Conservation (phyloP, 2,113 vertebrate genomes). For the Cyanoramphus novaezelandiae region DNA sequence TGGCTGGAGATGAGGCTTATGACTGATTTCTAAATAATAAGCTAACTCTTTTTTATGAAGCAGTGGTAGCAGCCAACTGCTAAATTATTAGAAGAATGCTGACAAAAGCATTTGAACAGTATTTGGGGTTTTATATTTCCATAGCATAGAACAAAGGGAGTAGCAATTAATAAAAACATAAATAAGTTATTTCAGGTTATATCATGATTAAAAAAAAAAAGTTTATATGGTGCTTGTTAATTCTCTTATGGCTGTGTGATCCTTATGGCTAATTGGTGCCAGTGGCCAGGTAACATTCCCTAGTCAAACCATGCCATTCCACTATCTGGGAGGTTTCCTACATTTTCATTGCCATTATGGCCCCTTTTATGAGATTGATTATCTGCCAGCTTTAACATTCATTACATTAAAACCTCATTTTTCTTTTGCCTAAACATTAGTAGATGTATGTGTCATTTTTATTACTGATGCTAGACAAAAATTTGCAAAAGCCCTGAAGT, state of each 20-base stretch:
- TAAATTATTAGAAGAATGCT: neutral
- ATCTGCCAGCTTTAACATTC: neutral
- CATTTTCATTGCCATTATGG: neutral
- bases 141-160: neutral
- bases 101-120: neutral
- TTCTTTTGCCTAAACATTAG: neutral
- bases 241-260: neutral
- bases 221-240: neutral
- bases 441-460: neutral
- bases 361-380: neutral
- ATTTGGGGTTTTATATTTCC: neutral
- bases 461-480: neutral
- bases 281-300: neutral
- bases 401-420: neutral
- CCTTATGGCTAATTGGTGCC: neutral
- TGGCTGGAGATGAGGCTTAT: neutral
- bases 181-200: neutral
- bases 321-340: neutral
- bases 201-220: neutral
- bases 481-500: neutral
- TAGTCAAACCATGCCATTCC: neutral
- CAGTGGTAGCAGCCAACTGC: neutral
- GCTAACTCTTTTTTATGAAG: neutral
- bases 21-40: neutral
- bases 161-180: neutral